phyloP scores from a whole-genome alignment of 1,140 invertebrate genomes.

The Lepidotrigona ventralis region DNA sequence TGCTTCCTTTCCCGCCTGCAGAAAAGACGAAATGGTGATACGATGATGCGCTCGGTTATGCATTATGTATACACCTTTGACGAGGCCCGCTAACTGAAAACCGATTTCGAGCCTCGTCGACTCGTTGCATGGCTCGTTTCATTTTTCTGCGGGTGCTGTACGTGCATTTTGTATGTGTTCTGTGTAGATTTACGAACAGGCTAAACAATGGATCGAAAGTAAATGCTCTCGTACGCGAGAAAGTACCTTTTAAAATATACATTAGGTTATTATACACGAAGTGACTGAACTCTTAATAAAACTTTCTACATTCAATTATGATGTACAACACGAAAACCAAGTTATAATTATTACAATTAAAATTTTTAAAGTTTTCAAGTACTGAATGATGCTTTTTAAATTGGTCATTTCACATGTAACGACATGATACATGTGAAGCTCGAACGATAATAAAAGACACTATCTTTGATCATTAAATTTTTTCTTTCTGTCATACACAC shows the following conservation, averaged over 20 bases:
- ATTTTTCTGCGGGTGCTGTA: neutral
- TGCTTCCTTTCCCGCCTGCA: conserved; percentile 36
- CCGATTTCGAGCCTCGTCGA: conserved; percentile 56
- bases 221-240: too few species aligned
- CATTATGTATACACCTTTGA: conserved; percentile 62
- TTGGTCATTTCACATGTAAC: too few species aligned
- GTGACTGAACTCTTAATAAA: neutral
- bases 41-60: conserved; percentile 67
- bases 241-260: too few species aligned
- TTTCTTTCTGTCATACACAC: too few species aligned
- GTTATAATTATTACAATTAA: too few species aligned
- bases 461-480: too few species aligned
- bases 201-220: neutral
- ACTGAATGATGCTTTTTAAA: too few species aligned
- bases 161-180: neutral
- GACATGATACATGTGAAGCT: too few species aligned
- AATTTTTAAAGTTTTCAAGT: too few species aligned
- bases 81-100: conserved; percentile 58
- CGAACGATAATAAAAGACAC: too few species aligned
- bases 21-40: conserved; percentile 63
- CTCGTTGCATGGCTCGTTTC: conserved; percentile 7
- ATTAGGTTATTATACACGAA: neutral
- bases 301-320: too few species aligned
- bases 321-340: too few species aligned
- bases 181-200: conserved; percentile 12